Conservation (phyloP, 1,140 invertebrate species). For the Leptestheria dahalacensis region DNA sequence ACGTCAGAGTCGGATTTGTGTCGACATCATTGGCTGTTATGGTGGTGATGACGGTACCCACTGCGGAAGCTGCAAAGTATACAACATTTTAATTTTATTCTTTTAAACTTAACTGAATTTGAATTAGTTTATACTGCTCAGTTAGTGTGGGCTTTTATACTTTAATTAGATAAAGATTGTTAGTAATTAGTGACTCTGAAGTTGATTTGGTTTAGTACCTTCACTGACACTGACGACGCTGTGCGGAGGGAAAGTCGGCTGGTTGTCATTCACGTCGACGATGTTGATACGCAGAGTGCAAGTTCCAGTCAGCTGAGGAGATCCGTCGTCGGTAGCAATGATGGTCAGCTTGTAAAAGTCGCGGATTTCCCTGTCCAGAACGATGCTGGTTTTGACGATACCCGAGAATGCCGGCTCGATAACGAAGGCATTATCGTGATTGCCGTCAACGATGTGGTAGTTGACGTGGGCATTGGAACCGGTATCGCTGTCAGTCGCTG, state of each 20-base stretch:
- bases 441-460: slow-evolving; percentile 91
- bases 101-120: too few relatives aligned
- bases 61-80: slow-evolving; percentile 53
- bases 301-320: slow-evolving; percentile 79
- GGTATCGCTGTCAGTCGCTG: slow-evolving; percentile 72
- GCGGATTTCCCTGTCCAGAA: slow-evolving; percentile 80
- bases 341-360: slow-evolving; percentile 78
- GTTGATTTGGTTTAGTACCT: slow-evolving; percentile 40
- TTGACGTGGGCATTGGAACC: slow-evolving; percentile 66
- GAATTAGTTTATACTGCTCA: too few relatives aligned
- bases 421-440: slow-evolving; percentile 86
- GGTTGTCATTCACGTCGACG: slow-evolving; percentile 88
- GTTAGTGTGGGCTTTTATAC: too few relatives aligned
- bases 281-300: slow-evolving; percentile 71
- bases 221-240: slow-evolving; percentile 68
- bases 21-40: slow-evolving; percentile 93
- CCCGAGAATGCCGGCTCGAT: slow-evolving; percentile 86
- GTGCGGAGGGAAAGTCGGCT: slow-evolving; percentile 83
- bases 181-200: too few relatives aligned
- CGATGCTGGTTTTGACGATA: slow-evolving; percentile 82
- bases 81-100: too few relatives aligned
- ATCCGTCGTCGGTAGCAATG: slow-evolving; percentile 84
- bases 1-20: slow-evolving; percentile 76
- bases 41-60: slow-evolving; percentile 72
- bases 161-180: too few relatives aligned